Percentiles rank a stretch among this genome's conserved stretches.
Conservation (phyloP, 2,888 invertebrate species). For the Apodemia mormo region DNA sequence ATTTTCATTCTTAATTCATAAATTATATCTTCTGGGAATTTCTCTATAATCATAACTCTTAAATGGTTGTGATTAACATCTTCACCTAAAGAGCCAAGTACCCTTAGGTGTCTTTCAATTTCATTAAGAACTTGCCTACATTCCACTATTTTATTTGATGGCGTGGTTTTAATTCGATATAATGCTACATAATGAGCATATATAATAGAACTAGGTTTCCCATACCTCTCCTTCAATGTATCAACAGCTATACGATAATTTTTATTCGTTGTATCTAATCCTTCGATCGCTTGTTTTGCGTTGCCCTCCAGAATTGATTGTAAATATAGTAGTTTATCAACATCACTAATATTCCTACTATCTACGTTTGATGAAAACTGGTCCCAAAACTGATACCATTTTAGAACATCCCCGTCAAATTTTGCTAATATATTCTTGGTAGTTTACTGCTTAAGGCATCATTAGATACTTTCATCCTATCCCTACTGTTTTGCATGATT, state of each 20-base stretch:
- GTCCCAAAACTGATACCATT: constrained; percentile 41
- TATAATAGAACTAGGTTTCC: constrained; percentile 26
- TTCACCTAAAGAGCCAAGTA: constrained; percentile 39
- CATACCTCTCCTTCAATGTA: constrained; percentile 32
- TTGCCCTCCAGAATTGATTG: no score
- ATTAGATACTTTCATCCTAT: not conserved
- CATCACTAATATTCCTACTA: no score
- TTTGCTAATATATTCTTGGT: constrained; percentile 32
- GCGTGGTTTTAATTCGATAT: constrained; percentile 27
- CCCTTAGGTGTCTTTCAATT: constrained; percentile 38
- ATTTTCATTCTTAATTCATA: constrained; percentile 32
- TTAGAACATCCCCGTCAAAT: constrained; percentile 37
- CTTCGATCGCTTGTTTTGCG: constrained; percentile 32
- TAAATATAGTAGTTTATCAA: no score
- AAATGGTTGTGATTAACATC: constrained; percentile 37
- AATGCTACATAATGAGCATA: constrained; percentile 38
- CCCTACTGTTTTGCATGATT: not conserved
- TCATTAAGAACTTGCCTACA: constrained; percentile 32
- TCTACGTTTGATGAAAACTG: constrained; percentile 37
- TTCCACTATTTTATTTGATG: constrained; percentile 19
- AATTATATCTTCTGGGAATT: constrained; percentile 32
- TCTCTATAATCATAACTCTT: constrained; percentile 29
- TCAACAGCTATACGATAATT: constrained; percentile 34
- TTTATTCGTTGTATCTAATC: constrained; percentile 35
- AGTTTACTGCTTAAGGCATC: constrained; percentile 21